Percentiles rank a stretch among this genome's conserved stretches.
Conservation (phyloP, 2,888 invertebrate species). For the Ischnus inquisitorius region DNA sequence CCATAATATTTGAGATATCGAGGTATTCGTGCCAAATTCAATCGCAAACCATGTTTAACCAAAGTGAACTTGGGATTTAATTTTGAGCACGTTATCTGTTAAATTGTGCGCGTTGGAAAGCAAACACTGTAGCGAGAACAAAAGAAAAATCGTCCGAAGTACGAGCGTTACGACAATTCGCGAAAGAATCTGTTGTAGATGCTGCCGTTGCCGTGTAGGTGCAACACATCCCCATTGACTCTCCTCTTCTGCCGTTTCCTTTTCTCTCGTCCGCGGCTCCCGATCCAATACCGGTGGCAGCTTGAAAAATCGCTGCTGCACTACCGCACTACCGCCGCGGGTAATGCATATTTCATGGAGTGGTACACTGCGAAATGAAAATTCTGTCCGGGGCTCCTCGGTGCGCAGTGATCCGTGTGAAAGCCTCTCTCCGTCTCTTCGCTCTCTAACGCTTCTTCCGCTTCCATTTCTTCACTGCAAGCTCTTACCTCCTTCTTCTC, state of each 20-base stretch:
- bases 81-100: conserved; percentile 23
- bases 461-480: conserved; percentile 2
- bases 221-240: conserved; percentile 29
- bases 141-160: conserved; percentile 33
- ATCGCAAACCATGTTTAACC: too few relatives aligned
- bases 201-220: conserved; percentile 26
- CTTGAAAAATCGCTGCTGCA: conserved; percentile 76
- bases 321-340: conserved; percentile 46
- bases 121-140: neutral
- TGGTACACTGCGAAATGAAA: conserved; percentile 75
- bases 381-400: conserved; percentile 69
- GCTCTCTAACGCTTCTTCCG: neutral
- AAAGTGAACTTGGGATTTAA: too few relatives aligned
- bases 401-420: conserved; percentile 65
- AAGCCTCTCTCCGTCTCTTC: conserved; percentile 50
- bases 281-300: conserved; percentile 46
- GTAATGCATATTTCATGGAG: conserved; percentile 79
- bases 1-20: too few relatives aligned
- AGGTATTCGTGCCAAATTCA: too few relatives aligned
- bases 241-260: conserved; percentile 18
- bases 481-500: conserved; percentile 8
- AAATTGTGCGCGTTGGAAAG: neutral
- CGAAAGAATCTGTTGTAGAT: conserved; percentile 46
- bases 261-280: conserved; percentile 13
- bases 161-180: conserved; percentile 35